Evolutionary conservation across 2,113 vertebrate genomes (phyloP), one percentile per base, ranked within the genome.

Genomic region (Pao palembangensis): DNA sequence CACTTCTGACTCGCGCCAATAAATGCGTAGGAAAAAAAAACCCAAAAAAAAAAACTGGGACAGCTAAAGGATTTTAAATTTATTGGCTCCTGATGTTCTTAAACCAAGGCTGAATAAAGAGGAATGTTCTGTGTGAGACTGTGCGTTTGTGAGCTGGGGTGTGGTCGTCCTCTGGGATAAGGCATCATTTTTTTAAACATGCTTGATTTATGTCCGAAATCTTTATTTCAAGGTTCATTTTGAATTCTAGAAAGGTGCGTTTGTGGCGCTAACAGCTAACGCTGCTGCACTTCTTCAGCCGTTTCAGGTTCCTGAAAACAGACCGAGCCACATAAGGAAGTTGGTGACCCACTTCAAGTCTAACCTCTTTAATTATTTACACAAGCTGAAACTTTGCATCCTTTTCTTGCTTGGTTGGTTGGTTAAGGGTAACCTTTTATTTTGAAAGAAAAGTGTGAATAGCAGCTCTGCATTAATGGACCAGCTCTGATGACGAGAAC

Each of bases 41-140:
- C n/a, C n/a, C n/a, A n/a, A n/a, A n/a, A 11, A 46, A 16, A 21
- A 58, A 51, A 58, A 50, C 7, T 43, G 16, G 43, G 60, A 61
- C 66, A 68, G 57, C 51, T 65, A n/a, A 53, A 59, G 57, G 62
- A 47, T 58, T 55, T 44, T 8, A 18, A 48, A 56, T 56, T 23
- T 42, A 48, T 66, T 62, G 20, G 66, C 55, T 63, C 20, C 12
- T 11, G 28, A 47, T n/a, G 25, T 57, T n/a, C 4, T 18, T 50
- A 6, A 34, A 43, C 44, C 34, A 42, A 38, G 20, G 19, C 28
- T 61, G 38, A 55, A 71, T 42, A 18, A 13, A 55, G 25, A 25
- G 15, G 48, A 49, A 15, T 53, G 52, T 55, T n/a, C 21, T 47
- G 42, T 48, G 46, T 61, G 20, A 25, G 11, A 21, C 34, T 38